Base-by-base conservation (phyloP, 1,140 invertebrate species). In the Drosophila virilis region DNA sequence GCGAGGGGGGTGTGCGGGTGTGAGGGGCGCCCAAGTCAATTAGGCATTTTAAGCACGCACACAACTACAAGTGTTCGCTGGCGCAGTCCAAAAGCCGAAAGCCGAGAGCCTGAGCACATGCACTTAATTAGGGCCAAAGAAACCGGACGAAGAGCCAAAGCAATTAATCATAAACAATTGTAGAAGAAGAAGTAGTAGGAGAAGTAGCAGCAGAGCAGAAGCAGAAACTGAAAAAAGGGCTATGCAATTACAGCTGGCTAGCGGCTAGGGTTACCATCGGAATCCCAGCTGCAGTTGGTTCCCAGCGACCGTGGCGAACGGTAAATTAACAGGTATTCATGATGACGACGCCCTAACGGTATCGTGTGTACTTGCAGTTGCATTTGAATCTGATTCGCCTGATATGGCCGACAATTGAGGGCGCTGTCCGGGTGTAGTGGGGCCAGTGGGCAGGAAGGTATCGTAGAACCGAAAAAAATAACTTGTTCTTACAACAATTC, bases 401-500 rank as follows among this genome's bases (percentile, higher is more conserved):
- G 8, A 48, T 22, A 48, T 22, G 46, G 22, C 46, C 46, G 17
- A 13, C 33, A 37, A 37, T 37, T 54, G 17, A 0, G 5, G 51
- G 33, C 74, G 69, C 77, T 70, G 33, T 17, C 13, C 13, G n/a
- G 4, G 51, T 17, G 51, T n/a, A 8, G 9, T 13, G 51, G 48
- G 33, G 33, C 33, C 9, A 28, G 22, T 28, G 22, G 12, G 9
- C 10, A 48, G 22, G 9, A 52, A 15, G 22, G 46, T 50, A 50
- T 8, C n/a, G n/a, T 28, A n/a, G n/a, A 50, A 32, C 48, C 48
- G 32, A 28, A n/a, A 33, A 52, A 76, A 67, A 50, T 77, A 86
- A 88, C 83, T 83, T 88, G 83, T 86, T 86, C 79, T 88, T 86
- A 86, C 83, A 88, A 86, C 82, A 86, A 88, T 79, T 82, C 79